Evolutionary conservation across 1,140 invertebrate species (phyloP).

Genomic region (Xylocopa sonorina): DNA sequence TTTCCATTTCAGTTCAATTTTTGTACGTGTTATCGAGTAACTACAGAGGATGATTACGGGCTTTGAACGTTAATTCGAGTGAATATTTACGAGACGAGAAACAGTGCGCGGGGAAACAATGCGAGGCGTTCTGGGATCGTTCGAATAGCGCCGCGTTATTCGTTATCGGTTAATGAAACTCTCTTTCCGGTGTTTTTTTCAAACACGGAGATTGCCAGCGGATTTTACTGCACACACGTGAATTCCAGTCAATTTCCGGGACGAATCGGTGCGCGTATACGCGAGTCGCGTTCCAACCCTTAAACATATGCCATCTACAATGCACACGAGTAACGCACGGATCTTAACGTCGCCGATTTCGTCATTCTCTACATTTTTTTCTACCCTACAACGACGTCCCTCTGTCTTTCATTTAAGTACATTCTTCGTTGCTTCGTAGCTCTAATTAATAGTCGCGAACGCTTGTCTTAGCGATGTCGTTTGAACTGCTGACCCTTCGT

Average conservation of each 20-base stretch:
- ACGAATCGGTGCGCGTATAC: background rate
- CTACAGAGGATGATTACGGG: background rate
- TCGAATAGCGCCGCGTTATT: conserved; percentile 1
- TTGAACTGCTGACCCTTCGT: conserved; percentile 9
- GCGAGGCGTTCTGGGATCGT: background rate
- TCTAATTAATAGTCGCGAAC: background rate
- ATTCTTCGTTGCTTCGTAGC: background rate
- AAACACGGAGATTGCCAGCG: background rate
- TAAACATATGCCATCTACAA: no score
- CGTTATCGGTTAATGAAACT: conserved; percentile 27
- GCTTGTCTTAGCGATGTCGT: background rate
- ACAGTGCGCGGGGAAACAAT: no score
- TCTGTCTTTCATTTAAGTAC: no score
- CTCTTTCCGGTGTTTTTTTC: background rate
- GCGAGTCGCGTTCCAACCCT: no score
- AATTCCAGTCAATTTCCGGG: background rate
- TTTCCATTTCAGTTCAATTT: background rate
- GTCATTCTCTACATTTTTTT: background rate
- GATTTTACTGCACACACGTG: background rate
- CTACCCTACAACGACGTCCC: background rate
- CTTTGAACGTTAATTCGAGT: conserved; percentile 12
- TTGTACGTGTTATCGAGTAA: background rate
- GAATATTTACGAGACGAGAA: conserved; percentile 27
- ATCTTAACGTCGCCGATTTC: background rate
- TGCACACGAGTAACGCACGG: background rate